Conservation (phyloP, 2,797 vertebrate genomes). For the Coracias cyanogaster region DNA sequence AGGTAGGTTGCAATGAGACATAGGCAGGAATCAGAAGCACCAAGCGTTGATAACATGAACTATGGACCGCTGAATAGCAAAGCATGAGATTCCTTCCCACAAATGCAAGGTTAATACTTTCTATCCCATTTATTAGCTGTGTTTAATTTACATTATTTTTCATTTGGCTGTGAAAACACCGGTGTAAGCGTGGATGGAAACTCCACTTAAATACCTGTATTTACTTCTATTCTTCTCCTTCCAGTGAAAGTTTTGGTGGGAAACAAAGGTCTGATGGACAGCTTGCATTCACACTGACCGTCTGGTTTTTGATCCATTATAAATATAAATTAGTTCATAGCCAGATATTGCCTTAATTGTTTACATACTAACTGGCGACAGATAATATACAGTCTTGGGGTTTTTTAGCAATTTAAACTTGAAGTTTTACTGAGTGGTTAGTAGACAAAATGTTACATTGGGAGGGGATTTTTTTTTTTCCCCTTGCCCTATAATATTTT, state of each 20-base stretch:
- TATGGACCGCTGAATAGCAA: background rate
- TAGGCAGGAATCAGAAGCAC: background rate
- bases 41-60: background rate
- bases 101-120: slow-evolving; percentile 41
- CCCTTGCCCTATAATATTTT: slow-evolving; percentile 38
- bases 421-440: slow-evolving; percentile 47
- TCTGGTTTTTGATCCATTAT: background rate
- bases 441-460: slow-evolving; percentile 58
- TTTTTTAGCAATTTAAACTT: slow-evolving; percentile 61
- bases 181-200: background rate
- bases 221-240: slow-evolving; percentile 27
- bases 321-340: slow-evolving; percentile 19
- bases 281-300: background rate
- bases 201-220: slow-evolving; percentile 34
- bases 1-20: accelerated
- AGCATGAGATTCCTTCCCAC: background rate
- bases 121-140: background rate
- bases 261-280: slow-evolving; percentile 31
- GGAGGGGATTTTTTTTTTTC: background rate
- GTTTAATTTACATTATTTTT: slow-evolving; percentile 44
- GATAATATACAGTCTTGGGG: background rate
- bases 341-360: background rate
- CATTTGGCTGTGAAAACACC: slow-evolving; percentile 21
- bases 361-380: slow-evolving; percentile 43
- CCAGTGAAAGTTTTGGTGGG: slow-evolving; percentile 6